Evolutionary conservation across 1,140 invertebrate species (phyloP), one percentile per base, ranked within the genome.

Genomic region (Odontomachus brunneus): DNA sequence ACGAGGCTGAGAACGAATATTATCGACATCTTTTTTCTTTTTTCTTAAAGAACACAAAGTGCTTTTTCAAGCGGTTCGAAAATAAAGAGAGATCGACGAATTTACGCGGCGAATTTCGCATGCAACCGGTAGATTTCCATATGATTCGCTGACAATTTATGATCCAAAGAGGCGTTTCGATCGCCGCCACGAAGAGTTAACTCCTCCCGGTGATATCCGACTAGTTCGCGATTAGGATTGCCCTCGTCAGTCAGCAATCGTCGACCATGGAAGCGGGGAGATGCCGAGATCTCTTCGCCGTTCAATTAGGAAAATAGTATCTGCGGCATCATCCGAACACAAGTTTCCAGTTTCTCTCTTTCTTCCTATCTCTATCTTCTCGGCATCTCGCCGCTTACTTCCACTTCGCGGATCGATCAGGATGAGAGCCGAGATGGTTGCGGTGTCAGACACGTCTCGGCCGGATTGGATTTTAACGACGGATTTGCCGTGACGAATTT

Each of bases 251-350:
- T 80, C 71, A 71, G 71, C 69, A 71, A 71, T 80, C 59, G 65
- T 33, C 65, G 38, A 69, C n/a, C 44, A 33, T 51, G 53, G 22
- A 69, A 80, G 51, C 53, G n/a, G 24, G 22, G n/a, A 48, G 65
- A 33, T 15, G 51, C 65, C 65, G 75, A 26, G 51, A 57, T 59
- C 38, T 51, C 17, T 19, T 14, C 29, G 65, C 51, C 57, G 22
- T 65, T 80, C 71, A 57, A 59, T 80, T 80, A 80, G 53, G 75
- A 80, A 80, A 80, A 80, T 80, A 80, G 53, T 71, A 57, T 80
- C 38, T 80, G 55, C 75, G 33, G 57, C 33, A 69, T 29, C 33
- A 33, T 80, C 17, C 24, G n/a, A 80, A 80, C 53, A 24, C 67
- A n/a, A n/a, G n/a, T n/a, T n/a, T 78, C 62, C 48, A 26, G n/a